Evolutionary conservation across 1,140 invertebrate species (phyloP).

Genomic region (Lepidotrigona ventralis): DNA sequence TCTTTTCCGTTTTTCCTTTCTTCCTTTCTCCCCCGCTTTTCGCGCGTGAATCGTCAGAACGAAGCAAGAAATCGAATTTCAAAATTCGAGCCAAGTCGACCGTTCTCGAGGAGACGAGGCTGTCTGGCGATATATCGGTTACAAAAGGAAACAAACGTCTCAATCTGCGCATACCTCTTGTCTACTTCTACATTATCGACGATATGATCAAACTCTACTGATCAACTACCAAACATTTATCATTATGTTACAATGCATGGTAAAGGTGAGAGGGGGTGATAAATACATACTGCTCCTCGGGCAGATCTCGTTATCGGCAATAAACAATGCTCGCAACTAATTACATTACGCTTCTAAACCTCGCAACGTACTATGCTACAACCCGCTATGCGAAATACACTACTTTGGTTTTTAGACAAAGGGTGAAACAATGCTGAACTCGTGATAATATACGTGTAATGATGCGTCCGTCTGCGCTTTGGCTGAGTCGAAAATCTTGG

Average conservation of each 20-base stretch:
- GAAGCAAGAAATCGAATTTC: too few relatives aligned
- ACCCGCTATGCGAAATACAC: slow-evolving; percentile 18
- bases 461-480: slow-evolving; percentile 1
- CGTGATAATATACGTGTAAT: slow-evolving; percentile 8
- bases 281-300: background rate
- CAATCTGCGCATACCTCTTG: slow-evolving; percentile 44
- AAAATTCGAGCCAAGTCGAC: background rate
- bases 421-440: slow-evolving; percentile 15
- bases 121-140: slow-evolving; percentile 5
- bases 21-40: too few relatives aligned
- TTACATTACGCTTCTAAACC: slow-evolving; percentile 26
- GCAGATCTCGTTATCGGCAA: background rate
- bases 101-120: slow-evolving; percentile 35
- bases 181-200: slow-evolving; percentile 60
- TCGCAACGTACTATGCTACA: slow-evolving; percentile 34
- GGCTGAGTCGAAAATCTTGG: background rate
- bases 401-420: slow-evolving; percentile 9
- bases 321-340: slow-evolving; percentile 35
- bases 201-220: slow-evolving; percentile 40
- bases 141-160: background rate
- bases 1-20: background rate
- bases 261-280: background rate
- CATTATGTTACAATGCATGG: slow-evolving; percentile 47
- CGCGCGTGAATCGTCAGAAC: too few relatives aligned
- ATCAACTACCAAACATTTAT: slow-evolving; percentile 56